Percentiles rank a stretch among this genome's conserved stretches.
These are phyloP conservation scores for Rhinophrynus dorsalis DNA, from an alignment of 2,797 vertebrate species.

Conservation along the genomic window DNA sequence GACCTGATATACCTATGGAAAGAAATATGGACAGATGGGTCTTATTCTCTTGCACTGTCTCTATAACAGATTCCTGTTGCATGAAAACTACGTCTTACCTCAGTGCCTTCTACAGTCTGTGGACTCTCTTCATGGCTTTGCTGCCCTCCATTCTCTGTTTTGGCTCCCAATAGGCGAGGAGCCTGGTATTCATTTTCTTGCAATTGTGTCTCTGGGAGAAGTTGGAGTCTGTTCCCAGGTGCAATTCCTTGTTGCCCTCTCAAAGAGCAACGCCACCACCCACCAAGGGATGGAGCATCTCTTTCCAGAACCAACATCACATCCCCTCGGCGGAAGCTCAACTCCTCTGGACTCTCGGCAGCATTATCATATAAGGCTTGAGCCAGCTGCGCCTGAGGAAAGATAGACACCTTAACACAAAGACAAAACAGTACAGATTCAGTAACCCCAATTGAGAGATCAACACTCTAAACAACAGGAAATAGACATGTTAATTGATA, in stretches of 20 bases:
- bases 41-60: background rate
- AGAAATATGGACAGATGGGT: background rate
- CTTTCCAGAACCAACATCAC: constrained; percentile 86
- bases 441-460: no score
- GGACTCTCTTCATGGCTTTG: background rate
- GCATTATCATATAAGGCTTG: constrained; percentile 90
- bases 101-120: background rate
- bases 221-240: constrained; percentile 84
- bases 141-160: background rate
- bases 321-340: constrained; percentile 88
- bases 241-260: constrained; percentile 89
- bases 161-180: constrained; percentile 24
- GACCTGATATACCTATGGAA: constrained; percentile 83
- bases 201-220: constrained; percentile 69
- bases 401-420: no score
- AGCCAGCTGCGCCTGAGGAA: constrained; percentile 80
- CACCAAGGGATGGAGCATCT: constrained; percentile 77
- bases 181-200: constrained; percentile 43
- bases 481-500: no score
- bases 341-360: constrained; percentile 86
- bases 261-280: constrained; percentile 91
- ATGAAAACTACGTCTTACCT: constrained; percentile 2
- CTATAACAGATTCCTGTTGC: no score
- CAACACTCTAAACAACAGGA: no score
- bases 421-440: no score